Percentiles rank a stretch among this genome's conserved stretches.
Conservation (phyloP, 2,797 vertebrate genomes). For the Pteronotus mesoamericanus region DNA sequence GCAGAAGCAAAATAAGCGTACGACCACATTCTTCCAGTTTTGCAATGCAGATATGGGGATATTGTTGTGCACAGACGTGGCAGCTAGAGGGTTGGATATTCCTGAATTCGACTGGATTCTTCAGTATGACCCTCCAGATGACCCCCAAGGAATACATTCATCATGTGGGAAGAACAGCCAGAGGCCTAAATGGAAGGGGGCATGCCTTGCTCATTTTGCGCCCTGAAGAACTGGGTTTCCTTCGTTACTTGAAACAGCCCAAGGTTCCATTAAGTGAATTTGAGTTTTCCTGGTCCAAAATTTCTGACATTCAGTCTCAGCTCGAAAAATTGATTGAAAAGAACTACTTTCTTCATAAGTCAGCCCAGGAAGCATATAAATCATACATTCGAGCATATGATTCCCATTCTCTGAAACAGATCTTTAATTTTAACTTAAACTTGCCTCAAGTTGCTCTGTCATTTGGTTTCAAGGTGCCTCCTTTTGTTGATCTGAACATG, state of each 20-base stretch:
- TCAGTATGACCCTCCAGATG: slow-evolving; percentile 97
- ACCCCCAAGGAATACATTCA: slow-evolving; percentile 98
- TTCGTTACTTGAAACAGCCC: slow-evolving; percentile 96
- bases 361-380: slow-evolving; percentile 98
- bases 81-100: slow-evolving; percentile 96
- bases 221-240: slow-evolving; percentile 96
- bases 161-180: slow-evolving; percentile 94
- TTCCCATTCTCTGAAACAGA: slow-evolving; percentile 98
- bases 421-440: slow-evolving; percentile 94
- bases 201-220: slow-evolving; percentile 96
- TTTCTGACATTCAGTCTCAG: slow-evolving; percentile 98
- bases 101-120: slow-evolving; percentile 99
- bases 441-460: slow-evolving; percentile 93
- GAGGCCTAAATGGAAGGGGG: slow-evolving; percentile 92
- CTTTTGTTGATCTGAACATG: slow-evolving; percentile 95
- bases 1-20: slow-evolving; percentile 98
- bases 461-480: slow-evolving; percentile 96
- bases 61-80: slow-evolving; percentile 96
- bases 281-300: slow-evolving; percentile 98
- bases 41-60: slow-evolving; percentile 97
- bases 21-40: slow-evolving; percentile 99
- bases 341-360: slow-evolving; percentile 99
- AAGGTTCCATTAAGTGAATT: slow-evolving; percentile 98
- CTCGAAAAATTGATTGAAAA: slow-evolving; percentile 98
- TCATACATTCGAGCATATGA: slow-evolving; percentile 96